phyloP scores from a whole-genome alignment of 1,140 invertebrate species.

The Meloidogyne chitwoodi region DNA sequence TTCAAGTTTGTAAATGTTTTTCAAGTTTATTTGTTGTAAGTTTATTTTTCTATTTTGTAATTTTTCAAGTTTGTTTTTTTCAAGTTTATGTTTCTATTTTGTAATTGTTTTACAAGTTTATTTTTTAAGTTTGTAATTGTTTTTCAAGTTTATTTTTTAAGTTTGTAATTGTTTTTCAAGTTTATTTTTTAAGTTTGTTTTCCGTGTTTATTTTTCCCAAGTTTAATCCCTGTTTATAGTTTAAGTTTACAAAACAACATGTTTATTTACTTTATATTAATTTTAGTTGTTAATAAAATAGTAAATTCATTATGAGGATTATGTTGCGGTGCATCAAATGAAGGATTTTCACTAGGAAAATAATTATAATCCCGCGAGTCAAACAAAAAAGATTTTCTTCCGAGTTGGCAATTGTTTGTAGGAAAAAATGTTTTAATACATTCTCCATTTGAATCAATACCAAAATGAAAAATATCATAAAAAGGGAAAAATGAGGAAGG shows the following conservation, averaged over 20 bases:
- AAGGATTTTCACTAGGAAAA: conserved; percentile 10
- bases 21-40: too few relatives aligned
- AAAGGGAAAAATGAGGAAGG: conserved; percentile 5
- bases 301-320: conserved; percentile 1
- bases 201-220: too few relatives aligned
- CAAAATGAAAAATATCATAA: conserved; percentile 5
- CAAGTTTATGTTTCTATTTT: too few relatives aligned
- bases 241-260: not conserved
- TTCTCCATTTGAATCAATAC: not conserved
- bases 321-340: conserved; percentile 9
- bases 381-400: not conserved
- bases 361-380: not conserved
- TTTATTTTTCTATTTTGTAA: too few relatives aligned
- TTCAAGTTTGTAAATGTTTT: too few relatives aligned
- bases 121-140: too few relatives aligned
- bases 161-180: too few relatives aligned
- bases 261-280: not conserved
- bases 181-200: too few relatives aligned
- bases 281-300: not conserved
- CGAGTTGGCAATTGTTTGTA: not conserved
- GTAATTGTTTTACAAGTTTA: too few relatives aligned
- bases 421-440: not conserved
- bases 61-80: too few relatives aligned
- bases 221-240: too few relatives aligned
- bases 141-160: too few relatives aligned